Evolutionary conservation across 2,888 invertebrate genomes (phyloP).

Genomic region (Bibio marci): DNA sequence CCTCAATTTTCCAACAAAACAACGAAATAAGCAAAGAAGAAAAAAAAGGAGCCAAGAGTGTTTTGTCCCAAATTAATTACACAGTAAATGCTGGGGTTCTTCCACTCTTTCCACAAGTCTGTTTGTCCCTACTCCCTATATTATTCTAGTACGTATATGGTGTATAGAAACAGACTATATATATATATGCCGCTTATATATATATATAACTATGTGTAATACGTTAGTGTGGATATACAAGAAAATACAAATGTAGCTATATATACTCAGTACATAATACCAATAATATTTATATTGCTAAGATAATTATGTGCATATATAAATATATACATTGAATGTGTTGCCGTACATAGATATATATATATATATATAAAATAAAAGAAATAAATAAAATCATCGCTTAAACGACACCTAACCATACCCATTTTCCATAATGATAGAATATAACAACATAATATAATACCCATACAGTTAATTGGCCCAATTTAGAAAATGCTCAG

Average conservation of each 20-base stretch:
- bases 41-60: constrained; percentile 5
- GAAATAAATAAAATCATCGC: not conserved
- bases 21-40: not conserved
- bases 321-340: too few relatives aligned
- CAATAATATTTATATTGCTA: too few relatives aligned
- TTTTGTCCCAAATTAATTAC: constrained; percentile 12
- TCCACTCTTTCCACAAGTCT: not conserved
- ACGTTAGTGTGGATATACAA: too few relatives aligned
- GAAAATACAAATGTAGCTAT: too few relatives aligned
- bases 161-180: too few relatives aligned
- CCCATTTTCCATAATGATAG: too few relatives aligned
- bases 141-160: not conserved
- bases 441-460: not conserved
- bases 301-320: too few relatives aligned
- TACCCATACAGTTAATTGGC: constrained; percentile 2
- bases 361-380: not conserved
- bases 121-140: constrained; percentile 3
- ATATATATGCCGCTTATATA: too few relatives aligned
- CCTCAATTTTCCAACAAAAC: constrained; percentile 7
- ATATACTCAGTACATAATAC: too few relatives aligned
- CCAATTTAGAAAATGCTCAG: constrained; percentile 1
- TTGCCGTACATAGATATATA: not conserved
- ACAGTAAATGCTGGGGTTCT: constrained; percentile 7
- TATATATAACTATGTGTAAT: too few relatives aligned
- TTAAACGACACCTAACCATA: too few relatives aligned